Base-by-base conservation (phyloP, 2,797 vertebrate genomes). In the Coendou prehensilis region DNA sequence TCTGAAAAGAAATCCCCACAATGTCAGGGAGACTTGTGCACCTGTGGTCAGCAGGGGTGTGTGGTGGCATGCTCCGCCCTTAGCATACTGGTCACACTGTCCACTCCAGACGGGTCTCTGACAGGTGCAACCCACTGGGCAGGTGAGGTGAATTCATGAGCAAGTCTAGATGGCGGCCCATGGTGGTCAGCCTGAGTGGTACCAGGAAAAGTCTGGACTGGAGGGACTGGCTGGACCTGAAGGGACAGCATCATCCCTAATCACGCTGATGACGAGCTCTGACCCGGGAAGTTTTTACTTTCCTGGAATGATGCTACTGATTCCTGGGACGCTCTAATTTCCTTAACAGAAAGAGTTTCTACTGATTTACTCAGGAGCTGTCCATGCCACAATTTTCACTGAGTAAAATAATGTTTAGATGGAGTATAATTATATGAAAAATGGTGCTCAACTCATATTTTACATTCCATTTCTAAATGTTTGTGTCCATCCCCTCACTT, bases 21-120 rank as follows among this genome's bases (percentile, higher is more conserved):
- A 11, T 0, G 10, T 15, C 6, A 2, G 7, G 0, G 2, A 5
- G 4, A 4, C 45, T 4, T 61, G 2, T 2, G 20, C 0, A 6
- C 6, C 23, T 15, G 15, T 28, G 22, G 8, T 33, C 23, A 30
- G 26, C n/a, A 2, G 45, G 23, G 13, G 0, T 8, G 7, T 9
- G 47, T 18, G 47, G 0, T 9, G 6, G 5, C 18, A 1, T 0
- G 13, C 26, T 33, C 18, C n/a, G 2, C 15, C 33, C 14, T 33
- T 20, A n/a, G 9, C 17, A 1, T 33, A 52, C 28, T 17, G 6
- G 14, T 18, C 2, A 3, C 9, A 2, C 1, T 13, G 1, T 4
- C 3, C 28, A 45, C 5, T 1, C 22, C n/a, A 2, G 59, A 22
- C 41, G 59, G 30, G 22, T 37, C 56, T 17, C 9, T 0, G 1